A percentile compares a stretch with the other conserved stretches of the same genome.
Conservation (phyloP, 2,113 vertebrate genomes). For the Stegostoma tigrinum region DNA sequence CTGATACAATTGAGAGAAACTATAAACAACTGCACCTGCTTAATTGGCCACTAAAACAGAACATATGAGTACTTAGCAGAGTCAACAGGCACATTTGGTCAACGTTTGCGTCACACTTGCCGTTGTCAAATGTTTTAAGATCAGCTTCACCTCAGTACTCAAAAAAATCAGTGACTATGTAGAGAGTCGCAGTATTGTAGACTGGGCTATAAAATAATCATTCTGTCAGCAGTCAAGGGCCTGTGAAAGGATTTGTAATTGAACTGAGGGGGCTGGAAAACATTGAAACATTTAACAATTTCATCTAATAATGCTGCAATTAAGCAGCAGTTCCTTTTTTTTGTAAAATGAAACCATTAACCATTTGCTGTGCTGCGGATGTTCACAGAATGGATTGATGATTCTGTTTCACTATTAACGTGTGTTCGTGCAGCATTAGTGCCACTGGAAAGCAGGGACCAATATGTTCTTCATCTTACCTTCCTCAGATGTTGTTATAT, state of each 20-base stretch:
- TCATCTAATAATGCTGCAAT: background rate
- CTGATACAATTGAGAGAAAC: background rate
- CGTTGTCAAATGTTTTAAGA: background rate
- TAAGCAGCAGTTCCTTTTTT: background rate
- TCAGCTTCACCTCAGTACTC: background rate
- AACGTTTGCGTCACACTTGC: background rate
- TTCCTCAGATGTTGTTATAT: no score
- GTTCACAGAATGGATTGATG: background rate
- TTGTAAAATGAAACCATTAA: background rate
- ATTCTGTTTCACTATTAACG: background rate
- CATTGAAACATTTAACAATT: conserved; percentile 28
- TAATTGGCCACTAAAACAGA: background rate
- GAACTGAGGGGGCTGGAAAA: conserved; percentile 24
- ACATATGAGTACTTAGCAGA: background rate
- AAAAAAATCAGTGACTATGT: background rate
- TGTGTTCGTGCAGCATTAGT: background rate
- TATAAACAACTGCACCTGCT: background rate
- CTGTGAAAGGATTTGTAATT: conserved; percentile 31
- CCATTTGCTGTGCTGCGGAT: background rate
- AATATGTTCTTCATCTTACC: background rate
- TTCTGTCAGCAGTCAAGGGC: conserved; percentile 2
- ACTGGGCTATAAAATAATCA: conserved; percentile 24
- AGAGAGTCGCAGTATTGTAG: background rate
- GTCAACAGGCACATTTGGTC: background rate
- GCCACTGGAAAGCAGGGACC: background rate